Percentiles rank a stretch among this genome's conserved stretches.
Conservation (phyloP, 1,140 invertebrate genomes). For the Neoseiulus cucumeris region DNA sequence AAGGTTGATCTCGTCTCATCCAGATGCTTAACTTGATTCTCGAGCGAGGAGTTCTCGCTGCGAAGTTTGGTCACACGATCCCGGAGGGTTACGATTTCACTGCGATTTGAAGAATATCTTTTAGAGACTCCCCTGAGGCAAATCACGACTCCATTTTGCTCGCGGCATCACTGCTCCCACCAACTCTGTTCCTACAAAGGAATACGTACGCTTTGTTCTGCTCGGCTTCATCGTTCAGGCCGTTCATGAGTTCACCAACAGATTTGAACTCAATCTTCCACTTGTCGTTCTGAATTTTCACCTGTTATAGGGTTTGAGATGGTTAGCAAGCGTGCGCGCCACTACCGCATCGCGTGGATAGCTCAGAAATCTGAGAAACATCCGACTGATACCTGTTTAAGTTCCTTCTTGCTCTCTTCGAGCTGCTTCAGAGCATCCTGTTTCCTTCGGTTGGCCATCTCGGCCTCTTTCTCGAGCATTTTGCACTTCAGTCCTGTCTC, state of each 20-base stretch:
- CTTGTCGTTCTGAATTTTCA: background rate
- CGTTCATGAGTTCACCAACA: constrained; percentile 1
- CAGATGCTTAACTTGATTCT: background rate
- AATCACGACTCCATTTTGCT: no score
- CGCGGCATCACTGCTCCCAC: no score
- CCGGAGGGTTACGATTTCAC: background rate
- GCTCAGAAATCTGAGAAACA: background rate
- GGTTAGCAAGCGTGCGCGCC: no score
- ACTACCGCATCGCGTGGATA: background rate
- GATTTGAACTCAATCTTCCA: background rate
- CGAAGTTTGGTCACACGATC: background rate
- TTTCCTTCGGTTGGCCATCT: background rate
- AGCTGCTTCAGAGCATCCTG: background rate
- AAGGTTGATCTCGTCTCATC: background rate
- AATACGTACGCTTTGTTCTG: background rate
- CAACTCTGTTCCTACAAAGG: no score
- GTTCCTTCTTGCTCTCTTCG: background rate
- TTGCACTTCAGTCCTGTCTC: background rate
- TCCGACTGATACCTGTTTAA: background rate
- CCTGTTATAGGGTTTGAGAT: background rate
- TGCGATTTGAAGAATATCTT: background rate
- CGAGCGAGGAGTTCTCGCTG: background rate
- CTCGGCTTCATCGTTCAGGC: background rate
- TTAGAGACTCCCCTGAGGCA: no score
- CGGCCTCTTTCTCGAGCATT: background rate